A percentile compares a stretch with the other conserved stretches of the same genome.
Evolutionary conservation across 2,797 vertebrate genomes (phyloP).

Genomic region (Chelon auratus): DNA sequence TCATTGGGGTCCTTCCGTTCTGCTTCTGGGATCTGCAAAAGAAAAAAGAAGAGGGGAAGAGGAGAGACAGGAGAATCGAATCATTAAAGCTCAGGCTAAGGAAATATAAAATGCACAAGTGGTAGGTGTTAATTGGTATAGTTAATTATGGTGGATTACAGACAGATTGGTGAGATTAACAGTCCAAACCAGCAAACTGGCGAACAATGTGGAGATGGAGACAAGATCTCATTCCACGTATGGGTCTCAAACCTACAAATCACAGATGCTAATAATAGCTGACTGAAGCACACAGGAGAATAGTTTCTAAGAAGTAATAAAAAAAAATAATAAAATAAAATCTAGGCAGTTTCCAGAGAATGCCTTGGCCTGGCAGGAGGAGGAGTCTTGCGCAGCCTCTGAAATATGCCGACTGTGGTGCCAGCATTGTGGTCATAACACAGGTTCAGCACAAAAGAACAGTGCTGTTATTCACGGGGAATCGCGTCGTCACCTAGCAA

Average conservation of each 20-base stretch:
- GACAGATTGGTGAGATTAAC: slow-evolving; percentile 5
- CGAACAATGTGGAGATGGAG: slow-evolving; percentile 22
- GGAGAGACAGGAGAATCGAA: slow-evolving; percentile 16
- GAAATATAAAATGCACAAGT: neutral
- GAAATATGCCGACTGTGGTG: slow-evolving; percentile 67
- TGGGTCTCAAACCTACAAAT: slow-evolving; percentile 37
- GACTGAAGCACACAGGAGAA: slow-evolving; percentile 11
- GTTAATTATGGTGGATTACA: slow-evolving; percentile 16
- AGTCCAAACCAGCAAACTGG: neutral
- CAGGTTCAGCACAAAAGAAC: slow-evolving; percentile 68
- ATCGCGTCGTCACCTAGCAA: slow-evolving; percentile 73
- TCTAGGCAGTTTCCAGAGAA: slow-evolving; percentile 43
- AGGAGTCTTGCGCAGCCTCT: slow-evolving; percentile 42
- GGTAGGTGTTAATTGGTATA: neutral
- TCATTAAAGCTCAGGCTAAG: neutral
- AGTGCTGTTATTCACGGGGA: slow-evolving; percentile 74
- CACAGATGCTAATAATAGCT: slow-evolving; percentile 26
- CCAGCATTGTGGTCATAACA: slow-evolving; percentile 69
- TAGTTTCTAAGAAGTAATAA: slow-evolving; percentile 23
- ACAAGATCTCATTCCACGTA: slow-evolving; percentile 14
- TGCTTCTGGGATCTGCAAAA: slow-evolving; percentile 83
- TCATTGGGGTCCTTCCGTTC: slow-evolving; percentile 95
- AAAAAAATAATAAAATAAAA: slow-evolving; percentile 43
- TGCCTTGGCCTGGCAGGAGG: slow-evolving; percentile 37
- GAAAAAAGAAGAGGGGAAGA: neutral